Evolutionary conservation across 92 coral and sea anemone genomes (phyloP), one percentile per base, ranked within the genome.

Genomic region (Meandrina meandrites): DNA sequence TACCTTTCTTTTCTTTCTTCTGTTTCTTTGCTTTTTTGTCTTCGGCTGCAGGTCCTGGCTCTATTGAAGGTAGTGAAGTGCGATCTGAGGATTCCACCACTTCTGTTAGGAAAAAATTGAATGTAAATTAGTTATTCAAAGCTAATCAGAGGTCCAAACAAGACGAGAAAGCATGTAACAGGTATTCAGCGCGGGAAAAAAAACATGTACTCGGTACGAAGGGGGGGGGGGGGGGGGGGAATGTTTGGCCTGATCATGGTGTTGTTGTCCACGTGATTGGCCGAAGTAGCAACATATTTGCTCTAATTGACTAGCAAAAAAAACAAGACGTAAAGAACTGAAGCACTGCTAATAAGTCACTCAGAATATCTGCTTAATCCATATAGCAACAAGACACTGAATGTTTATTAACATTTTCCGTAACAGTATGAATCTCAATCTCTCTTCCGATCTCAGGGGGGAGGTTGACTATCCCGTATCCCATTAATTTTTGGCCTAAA

Each of bases 1-100:
- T 70, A 83, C 84, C 82, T 75, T 81, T 82, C 40, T 87, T 87
- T 30, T 81, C 84, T 57, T 80, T 87, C 75, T 87, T 87, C 51
- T 87, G 87, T 74, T 81, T 75, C 58, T 56, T 72, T 8, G 67
- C 21, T 40, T 72, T 53, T 35, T 47, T 70, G 28, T 72, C 70
- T 8, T 35, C 30, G 28, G 16, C 31, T 42, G 28, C 42, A 68
- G 62, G 17, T 48, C 50, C 86, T 48, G 32, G 48, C 34, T 47
- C 79, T 28, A 36, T 54, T 69, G 53, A 48, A 70, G 60, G 45
- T 36, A 50, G 15, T n/a, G 34, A 9, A 64, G 70, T 0, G 8
- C 14, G 75, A 67, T 17, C 85, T 12, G 60, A 24, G 16, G 75
- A 12, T 40, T 9, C 7, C 7, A 19, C 42, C 27, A 27, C 16